Conservation (phyloP, 2,113 vertebrate genomes). For the Nyctibius bracteatus region DNA sequence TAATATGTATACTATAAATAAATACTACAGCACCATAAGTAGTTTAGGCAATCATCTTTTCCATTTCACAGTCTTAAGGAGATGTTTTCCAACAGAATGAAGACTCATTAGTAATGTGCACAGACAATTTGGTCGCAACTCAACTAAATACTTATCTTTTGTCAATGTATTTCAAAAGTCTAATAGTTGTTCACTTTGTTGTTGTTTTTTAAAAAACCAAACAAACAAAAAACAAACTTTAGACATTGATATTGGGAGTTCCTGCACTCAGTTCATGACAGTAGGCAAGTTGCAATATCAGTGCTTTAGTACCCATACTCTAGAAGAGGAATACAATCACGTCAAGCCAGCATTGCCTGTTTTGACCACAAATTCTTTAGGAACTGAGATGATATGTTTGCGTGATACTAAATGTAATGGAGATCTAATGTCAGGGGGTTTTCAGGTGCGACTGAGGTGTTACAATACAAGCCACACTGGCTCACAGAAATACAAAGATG, state of each 20-base stretch:
- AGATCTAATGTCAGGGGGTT: background rate
- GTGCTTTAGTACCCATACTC: too few species aligned
- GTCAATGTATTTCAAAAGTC: background rate
- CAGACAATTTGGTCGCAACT: background rate
- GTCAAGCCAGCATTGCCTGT: background rate
- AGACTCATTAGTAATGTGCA: background rate
- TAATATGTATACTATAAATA: background rate
- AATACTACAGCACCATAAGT: background rate
- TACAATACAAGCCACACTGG: accelerated
- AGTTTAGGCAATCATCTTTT: background rate
- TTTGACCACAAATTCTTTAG: background rate
- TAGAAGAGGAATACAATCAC: background rate
- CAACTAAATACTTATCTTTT: background rate
- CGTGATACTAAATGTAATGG: background rate
- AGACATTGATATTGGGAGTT: background rate
- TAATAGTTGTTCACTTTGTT: accelerated
- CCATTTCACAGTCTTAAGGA: background rate
- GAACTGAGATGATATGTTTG: background rate
- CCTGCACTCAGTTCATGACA: background rate
- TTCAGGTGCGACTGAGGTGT: background rate
- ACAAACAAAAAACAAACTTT: background rate
- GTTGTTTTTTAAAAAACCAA: background rate
- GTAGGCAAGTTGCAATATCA: accelerated
- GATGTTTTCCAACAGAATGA: background rate
- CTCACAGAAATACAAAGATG: background rate